phyloP scores from a whole-genome alignment of 2,888 invertebrate genomes.

The Calameuta pallipes region DNA sequence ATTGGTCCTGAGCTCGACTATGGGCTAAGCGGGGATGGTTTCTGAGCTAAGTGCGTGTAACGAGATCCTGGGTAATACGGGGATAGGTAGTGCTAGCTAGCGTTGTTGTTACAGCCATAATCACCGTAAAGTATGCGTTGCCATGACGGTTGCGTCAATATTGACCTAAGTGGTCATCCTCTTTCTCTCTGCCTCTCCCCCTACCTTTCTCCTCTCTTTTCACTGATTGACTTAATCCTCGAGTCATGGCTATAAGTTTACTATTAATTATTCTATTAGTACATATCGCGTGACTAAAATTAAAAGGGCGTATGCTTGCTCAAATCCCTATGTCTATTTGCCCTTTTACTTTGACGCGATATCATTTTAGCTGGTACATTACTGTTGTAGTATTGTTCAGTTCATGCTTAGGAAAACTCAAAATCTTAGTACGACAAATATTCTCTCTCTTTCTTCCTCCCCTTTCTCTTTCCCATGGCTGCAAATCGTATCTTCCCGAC shows the following conservation, averaged over 20 bases:
- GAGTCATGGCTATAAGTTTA: background rate
- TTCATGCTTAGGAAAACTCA: background rate
- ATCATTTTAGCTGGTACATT: background rate
- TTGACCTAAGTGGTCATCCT: slow-evolving; percentile 43
- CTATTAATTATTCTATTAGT: background rate
- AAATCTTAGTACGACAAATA: background rate
- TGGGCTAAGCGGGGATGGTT: background rate
- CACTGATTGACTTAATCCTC: background rate
- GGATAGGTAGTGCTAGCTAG: slow-evolving; percentile 29
- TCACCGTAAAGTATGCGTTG: slow-evolving; percentile 52
- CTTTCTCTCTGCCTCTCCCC: slow-evolving; percentile 2
- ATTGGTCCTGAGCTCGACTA: background rate
- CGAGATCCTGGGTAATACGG: slow-evolving; percentile 41
- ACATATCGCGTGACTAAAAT: background rate
- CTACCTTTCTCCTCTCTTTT: slow-evolving; percentile 1
- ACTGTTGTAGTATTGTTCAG: no score
- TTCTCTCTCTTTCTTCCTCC: background rate
- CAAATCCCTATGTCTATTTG: no score
- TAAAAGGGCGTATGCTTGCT: no score
- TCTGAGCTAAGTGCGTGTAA: slow-evolving; percentile 44
- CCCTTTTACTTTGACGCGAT: background rate
- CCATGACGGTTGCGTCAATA: slow-evolving; percentile 51
- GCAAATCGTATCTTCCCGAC: background rate
- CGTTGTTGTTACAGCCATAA: slow-evolving; percentile 49
- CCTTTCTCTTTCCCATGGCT: background rate